A percentile compares a stretch with the other conserved stretches of the same genome.
Conservation (phyloP, 2,888 invertebrate species). For the Pogonocherus hispidulus region DNA sequence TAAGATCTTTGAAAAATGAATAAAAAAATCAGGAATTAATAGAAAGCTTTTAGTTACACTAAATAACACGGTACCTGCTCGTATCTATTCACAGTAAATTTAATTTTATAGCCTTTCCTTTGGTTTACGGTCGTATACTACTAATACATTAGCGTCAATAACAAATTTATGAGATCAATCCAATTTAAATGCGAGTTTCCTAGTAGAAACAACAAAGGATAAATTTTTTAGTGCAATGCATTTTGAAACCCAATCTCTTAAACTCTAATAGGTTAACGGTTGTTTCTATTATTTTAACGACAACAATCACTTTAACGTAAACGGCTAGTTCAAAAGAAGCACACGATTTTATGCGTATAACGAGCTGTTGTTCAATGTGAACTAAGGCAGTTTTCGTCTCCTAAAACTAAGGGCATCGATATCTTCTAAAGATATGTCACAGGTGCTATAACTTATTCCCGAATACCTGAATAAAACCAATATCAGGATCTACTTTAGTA, state of each 20-base stretch:
- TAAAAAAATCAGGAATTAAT: too few species aligned
- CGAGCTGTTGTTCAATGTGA: slow-evolving; percentile 8
- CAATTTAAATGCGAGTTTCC: not conserved
- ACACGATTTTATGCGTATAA: slow-evolving; percentile 20
- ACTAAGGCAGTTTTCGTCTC: slow-evolving; percentile 10
- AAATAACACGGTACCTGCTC: too few species aligned
- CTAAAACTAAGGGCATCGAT: slow-evolving; percentile 28
- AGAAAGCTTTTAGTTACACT: too few species aligned
- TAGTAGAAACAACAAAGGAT: slow-evolving; percentile 1
- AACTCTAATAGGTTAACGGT: slow-evolving; percentile 17
- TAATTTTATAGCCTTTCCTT: too few species aligned
- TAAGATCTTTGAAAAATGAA: too few species aligned
- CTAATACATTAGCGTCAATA: too few species aligned
- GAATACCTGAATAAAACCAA: slow-evolving; percentile 27
- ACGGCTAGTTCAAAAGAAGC: slow-evolving; percentile 19
- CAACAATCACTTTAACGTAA: not conserved
- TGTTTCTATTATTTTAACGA: slow-evolving; percentile 21
- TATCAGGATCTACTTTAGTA: slow-evolving; percentile 29
- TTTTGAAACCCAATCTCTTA: not conserved
- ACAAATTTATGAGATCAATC: too few species aligned
- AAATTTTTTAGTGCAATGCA: slow-evolving; percentile 9
- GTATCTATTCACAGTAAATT: too few species aligned
- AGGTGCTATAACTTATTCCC: slow-evolving; percentile 18
- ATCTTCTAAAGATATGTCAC: slow-evolving; percentile 25
- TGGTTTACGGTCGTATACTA: too few species aligned